Percentiles rank a stretch among this genome's conserved stretches.
Conservation (phyloP, 2,113 vertebrate genomes). For the Macaca mulatta region DNA sequence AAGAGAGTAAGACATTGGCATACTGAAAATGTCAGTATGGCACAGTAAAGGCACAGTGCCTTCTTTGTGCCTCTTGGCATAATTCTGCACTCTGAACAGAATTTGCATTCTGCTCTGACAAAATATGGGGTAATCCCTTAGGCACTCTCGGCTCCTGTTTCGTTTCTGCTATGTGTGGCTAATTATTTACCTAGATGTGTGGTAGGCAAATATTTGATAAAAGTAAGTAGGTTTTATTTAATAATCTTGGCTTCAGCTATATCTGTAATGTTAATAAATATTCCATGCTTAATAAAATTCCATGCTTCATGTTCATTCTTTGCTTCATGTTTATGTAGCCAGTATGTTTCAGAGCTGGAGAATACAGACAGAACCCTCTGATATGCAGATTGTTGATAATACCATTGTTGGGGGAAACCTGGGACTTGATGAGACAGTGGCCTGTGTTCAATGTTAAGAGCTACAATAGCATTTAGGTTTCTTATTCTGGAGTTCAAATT, state of each 20-base stretch:
- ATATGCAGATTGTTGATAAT: background rate
- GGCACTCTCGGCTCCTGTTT: background rate
- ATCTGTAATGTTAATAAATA: constrained; percentile 26
- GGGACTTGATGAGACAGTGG: background rate
- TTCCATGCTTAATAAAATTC: background rate
- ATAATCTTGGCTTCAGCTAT: background rate
- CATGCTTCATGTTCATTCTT: background rate
- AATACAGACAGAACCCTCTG: background rate
- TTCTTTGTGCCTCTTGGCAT: background rate
- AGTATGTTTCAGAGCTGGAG: background rate
- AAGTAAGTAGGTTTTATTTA: background rate
- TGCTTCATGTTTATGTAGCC: background rate
- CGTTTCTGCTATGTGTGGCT: background rate
- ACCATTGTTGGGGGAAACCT: background rate
- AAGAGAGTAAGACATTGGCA: background rate
- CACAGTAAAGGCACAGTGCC: background rate
- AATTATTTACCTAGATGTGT: background rate
- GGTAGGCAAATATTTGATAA: background rate
- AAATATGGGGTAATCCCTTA: background rate
- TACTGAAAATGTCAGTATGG: too few relatives aligned
- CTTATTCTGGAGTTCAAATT: background rate
- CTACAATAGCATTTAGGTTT: background rate
- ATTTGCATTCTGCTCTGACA: background rate
- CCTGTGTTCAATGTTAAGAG: background rate
- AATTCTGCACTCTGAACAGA: background rate